Evolutionary conservation across 1,140 invertebrate genomes (phyloP), one percentile per base, ranked within the genome.

Genomic region (Melipona quadrifasciata): DNA sequence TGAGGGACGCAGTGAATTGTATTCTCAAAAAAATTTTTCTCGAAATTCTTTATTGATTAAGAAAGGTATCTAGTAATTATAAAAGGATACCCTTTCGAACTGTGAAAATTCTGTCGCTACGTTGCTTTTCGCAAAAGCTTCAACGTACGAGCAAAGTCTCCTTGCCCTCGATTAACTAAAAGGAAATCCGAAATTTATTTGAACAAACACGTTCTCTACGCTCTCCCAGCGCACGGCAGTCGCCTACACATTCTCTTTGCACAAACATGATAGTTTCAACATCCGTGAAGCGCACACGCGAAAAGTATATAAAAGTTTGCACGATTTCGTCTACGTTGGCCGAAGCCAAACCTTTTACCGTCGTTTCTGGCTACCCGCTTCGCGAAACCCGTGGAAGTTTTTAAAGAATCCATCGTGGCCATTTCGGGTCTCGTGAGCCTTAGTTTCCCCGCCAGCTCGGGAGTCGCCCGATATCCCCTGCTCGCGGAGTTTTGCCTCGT

Each of bases 371-470:
- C 61, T 24, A 24, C 39, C 57, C 74, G 77, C 47, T 83, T 82
- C 67, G 85, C 91, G 81, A 91, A 93, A 61, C 92, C 91, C 11
- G 39, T 92, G 82, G 17, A 93, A 86, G 68, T 93, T 92, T 65
- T 86, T 85, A 68, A 92, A 87, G 68, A 90, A 88, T 67, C 84
- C 89, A n/a, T 90, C 86, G 78, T 91, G 90, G 34, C 92, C 92
- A 34, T 84, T 78, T 14, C 87, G 74, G 0, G 86, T 90, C 16
- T 87, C 86, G 31, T 90, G 88, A 75, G 90, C 93, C 76, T 89
- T 84, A 61, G 90, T 85, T n/a, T 88, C 91, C 34, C 21, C 16
- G 14, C 21, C 58, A 53, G 21, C 58, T n/a, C 19, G 55, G 39
- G 47, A 65, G 65, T 80, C 82, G 27, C 80, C 55, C 21, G 55